Conservation (phyloP, 1,140 invertebrate species). For the Piezodorus guildinii region DNA sequence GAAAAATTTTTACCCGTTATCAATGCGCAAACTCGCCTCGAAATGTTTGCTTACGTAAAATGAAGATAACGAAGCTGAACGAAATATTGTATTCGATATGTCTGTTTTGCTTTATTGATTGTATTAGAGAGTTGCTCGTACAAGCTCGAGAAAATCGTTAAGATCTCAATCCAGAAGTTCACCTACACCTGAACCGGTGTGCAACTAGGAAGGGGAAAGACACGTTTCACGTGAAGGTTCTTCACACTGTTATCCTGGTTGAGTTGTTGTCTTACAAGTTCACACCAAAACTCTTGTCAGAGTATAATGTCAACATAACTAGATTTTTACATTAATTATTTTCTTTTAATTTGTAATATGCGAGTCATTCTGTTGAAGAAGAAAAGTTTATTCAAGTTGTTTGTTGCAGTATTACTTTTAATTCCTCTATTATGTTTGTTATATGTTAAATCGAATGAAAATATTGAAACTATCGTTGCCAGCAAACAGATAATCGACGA, state of each 20-base stretch:
- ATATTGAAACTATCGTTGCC: background rate
- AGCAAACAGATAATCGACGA: too few relatives aligned
- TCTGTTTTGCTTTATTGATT: too few relatives aligned
- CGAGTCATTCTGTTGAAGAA: slow-evolving; percentile 12
- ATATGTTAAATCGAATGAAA: slow-evolving; percentile 16
- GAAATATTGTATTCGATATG: too few relatives aligned
- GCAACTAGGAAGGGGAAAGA: too few relatives aligned
- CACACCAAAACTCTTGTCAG: background rate
- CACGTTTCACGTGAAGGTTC: too few relatives aligned
- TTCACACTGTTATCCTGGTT: too few relatives aligned
- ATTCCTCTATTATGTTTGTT: slow-evolving; percentile 10
- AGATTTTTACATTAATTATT: background rate
- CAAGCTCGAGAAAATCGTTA: too few relatives aligned
- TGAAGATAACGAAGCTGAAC: too few relatives aligned
- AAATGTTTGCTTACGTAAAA: too few relatives aligned
- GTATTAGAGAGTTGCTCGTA: too few relatives aligned
- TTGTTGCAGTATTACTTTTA: slow-evolving; percentile 3
- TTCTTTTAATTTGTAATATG: slow-evolving; percentile 1
- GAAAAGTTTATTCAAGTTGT: slow-evolving; percentile 13
- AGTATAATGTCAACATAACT: background rate
- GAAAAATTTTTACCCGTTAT: background rate
- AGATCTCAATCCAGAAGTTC: too few relatives aligned
- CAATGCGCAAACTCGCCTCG: background rate
- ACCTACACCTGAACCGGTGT: too few relatives aligned
- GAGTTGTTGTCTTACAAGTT: background rate